A percentile compares a stretch with the other conserved stretches of the same genome.
These are phyloP conservation scores for Halocaridina rubra DNA, from an alignment of 2,888 invertebrate species.

Conservation along the genomic window DNA sequence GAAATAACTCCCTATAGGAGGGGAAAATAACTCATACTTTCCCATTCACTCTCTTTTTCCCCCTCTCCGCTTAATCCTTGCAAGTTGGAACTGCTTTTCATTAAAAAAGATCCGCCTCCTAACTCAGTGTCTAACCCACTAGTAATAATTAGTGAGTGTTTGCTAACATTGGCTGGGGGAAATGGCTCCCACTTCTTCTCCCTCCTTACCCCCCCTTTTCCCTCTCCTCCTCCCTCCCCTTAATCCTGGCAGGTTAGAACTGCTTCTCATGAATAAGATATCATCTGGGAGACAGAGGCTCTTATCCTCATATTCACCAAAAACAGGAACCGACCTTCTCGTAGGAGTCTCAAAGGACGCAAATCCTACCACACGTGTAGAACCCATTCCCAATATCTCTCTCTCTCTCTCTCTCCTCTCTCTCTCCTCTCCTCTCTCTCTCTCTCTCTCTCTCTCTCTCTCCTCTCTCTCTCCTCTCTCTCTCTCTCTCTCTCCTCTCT, in stretches of 20 bases:
- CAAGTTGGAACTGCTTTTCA: no score
- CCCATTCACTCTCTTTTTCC: no score
- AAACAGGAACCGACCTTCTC: background rate
- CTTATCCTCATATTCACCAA: background rate
- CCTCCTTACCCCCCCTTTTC: no score
- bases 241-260: slow-evolving; percentile 1
- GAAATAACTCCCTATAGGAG: no score
- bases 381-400: slow-evolving; percentile 14
- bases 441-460: background rate
- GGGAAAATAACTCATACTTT: no score
- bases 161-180: no score
- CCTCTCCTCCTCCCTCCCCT: no score
- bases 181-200: no score
- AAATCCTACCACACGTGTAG: background rate
- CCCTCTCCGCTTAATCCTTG: no score
- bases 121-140: no score
- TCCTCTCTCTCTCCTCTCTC: background rate
- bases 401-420: background rate
- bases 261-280: slow-evolving; percentile 20
- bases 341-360: background rate
- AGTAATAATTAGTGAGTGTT: no score
- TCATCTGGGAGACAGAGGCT: background rate
- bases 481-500: background rate
- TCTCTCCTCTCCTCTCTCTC: background rate
- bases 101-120: no score